These are phyloP conservation scores for Microchrysa polita DNA, from an alignment of 2,888 invertebrate genomes.

Conservation along the genomic window DNA sequence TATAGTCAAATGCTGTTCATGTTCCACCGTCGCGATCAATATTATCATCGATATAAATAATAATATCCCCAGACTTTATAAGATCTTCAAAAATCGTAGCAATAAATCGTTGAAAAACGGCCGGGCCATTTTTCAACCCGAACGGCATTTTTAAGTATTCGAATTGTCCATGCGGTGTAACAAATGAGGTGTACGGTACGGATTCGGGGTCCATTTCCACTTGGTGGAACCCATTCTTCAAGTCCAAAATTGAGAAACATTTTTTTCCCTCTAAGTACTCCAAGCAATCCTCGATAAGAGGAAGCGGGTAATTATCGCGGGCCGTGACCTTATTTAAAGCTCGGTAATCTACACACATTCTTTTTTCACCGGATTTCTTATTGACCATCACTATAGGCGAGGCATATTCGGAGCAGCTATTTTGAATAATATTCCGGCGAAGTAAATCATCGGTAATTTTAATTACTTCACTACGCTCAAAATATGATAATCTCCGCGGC, in stretches of 20 bases:
- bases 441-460: slow-evolving; percentile 14
- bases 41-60: slow-evolving; percentile 49
- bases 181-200: slow-evolving; percentile 44
- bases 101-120: slow-evolving; percentile 42
- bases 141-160: too few relatives aligned
- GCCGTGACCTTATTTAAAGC: too few relatives aligned
- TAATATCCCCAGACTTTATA: slow-evolving; percentile 37
- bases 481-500: slow-evolving; percentile 18
- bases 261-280: slow-evolving; percentile 46
- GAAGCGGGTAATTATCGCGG: too few relatives aligned
- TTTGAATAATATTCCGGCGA: not conserved
- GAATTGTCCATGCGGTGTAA: too few relatives aligned
- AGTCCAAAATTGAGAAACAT: slow-evolving; percentile 50
- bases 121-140: too few relatives aligned
- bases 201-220: slow-evolving; percentile 48
- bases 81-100: slow-evolving; percentile 31
- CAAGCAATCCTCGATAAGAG: not conserved
- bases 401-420: slow-evolving; percentile 1
- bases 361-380: too few relatives aligned
- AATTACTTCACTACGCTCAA: slow-evolving; percentile 8
- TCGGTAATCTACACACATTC: too few relatives aligned
- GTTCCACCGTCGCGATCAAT: slow-evolving; percentile 42
- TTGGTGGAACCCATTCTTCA: slow-evolving; percentile 29
- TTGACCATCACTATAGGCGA: slow-evolving; percentile 44
- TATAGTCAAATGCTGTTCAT: slow-evolving; percentile 45